Evolutionary conservation across 2,797 vertebrate species (phyloP).

Genomic region (Falco cherrug): DNA sequence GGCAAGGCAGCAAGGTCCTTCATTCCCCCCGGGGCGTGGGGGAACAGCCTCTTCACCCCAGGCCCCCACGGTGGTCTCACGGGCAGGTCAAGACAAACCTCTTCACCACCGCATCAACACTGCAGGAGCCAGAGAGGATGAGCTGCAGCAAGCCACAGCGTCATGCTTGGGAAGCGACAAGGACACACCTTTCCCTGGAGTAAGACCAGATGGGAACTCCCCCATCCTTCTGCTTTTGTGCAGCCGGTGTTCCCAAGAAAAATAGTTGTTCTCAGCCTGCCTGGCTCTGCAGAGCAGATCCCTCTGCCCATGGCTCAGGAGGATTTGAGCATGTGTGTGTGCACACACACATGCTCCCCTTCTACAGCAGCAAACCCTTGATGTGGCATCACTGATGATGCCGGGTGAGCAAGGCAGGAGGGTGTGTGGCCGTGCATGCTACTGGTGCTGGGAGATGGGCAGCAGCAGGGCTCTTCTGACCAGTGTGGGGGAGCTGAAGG

Average conservation of each 20-base stretch:
- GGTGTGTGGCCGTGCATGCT: rapidly evolving
- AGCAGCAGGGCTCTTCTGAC: neutral
- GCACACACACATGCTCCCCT: no score
- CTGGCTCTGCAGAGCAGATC: neutral
- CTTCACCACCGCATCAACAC: rapidly evolving
- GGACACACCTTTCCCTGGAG: neutral
- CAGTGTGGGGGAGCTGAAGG: neutral
- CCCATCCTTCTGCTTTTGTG: neutral
- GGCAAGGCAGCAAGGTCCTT: neutral
- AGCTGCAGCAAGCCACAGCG: neutral
- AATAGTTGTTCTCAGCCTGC: neutral
- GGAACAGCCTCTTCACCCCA: neutral
- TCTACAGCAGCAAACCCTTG: neutral
- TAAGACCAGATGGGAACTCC: neutral
- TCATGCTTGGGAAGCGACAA: neutral
- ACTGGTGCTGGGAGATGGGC: neutral
- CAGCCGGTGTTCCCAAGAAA: neutral
- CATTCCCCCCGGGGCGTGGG: rapidly evolving
- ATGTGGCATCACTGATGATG: rapidly evolving
- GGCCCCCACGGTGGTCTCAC: rapidly evolving
- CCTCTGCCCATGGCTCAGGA: no score
- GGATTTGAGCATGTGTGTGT: neutral
- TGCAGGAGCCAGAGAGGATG: neutral
- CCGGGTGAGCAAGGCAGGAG: rapidly evolving
- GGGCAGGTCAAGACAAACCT: neutral